Conservation (phyloP, 2,113 vertebrate species). For the Glaucomys volans region DNA sequence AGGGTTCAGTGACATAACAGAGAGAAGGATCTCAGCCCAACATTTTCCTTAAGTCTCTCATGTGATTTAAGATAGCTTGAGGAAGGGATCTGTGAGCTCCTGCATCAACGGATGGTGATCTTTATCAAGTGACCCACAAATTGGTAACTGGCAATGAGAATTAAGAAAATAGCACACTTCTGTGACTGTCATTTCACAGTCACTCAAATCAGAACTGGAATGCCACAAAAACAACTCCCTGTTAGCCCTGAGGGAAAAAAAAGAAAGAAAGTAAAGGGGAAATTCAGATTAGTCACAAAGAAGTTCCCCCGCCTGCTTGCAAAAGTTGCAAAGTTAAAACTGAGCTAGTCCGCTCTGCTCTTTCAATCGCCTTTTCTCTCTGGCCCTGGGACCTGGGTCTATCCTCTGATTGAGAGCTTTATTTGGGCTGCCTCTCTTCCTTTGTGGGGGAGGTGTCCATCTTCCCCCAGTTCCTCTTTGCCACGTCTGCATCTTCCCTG, state of each 20-base stretch:
- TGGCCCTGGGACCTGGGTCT: conserved; percentile 56
- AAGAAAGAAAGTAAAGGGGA: conserved; percentile 87
- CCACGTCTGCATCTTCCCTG: background rate
- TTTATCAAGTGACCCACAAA: conserved; percentile 61
- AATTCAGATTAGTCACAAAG: conserved; percentile 91
- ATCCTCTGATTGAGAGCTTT: conserved; percentile 25
- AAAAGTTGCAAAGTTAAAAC: conserved; percentile 82
- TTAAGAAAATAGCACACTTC: conserved; percentile 75
- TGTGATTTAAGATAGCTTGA: background rate
- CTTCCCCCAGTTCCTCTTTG: background rate
- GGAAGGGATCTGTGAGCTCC: background rate
- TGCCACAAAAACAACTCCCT: conserved; percentile 88
- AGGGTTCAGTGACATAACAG: background rate
- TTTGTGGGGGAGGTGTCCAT: background rate
- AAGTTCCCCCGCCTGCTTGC: conserved; percentile 89
- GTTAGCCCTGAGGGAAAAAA: conserved; percentile 82
- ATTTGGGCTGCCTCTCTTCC: background rate
- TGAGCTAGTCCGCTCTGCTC: conserved; percentile 79
- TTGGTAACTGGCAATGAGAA: conserved; percentile 72
- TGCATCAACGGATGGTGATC: conserved; percentile 27
- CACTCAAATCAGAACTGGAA: conserved; percentile 89
- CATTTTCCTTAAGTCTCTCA: conserved; percentile 43
- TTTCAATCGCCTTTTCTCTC: conserved; percentile 75
- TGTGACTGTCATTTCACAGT: conserved; percentile 76
- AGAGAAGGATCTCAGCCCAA: background rate